Evolutionary conservation across 2,113 vertebrate genomes (phyloP), one percentile per base, ranked within the genome.

Genomic region (Eulacestoma nigropectus): DNA sequence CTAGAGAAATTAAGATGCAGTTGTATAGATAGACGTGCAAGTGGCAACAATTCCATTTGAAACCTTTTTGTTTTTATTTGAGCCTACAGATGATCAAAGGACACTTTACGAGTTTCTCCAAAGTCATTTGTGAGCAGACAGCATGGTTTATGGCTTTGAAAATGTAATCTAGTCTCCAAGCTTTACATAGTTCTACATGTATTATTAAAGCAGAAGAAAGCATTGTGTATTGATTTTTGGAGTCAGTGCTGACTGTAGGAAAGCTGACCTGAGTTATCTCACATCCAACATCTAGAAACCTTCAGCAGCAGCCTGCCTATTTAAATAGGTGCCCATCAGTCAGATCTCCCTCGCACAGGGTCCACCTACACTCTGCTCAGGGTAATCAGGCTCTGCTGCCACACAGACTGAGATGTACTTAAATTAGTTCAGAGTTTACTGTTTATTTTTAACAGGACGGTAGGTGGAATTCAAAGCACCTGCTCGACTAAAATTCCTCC

Each of bases 1-100:
- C 64, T 62, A 64, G 52, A 90, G 86, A 59, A 89, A 68, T 84
- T 55, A 91, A 87, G 76, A 91, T 90, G 72, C 56, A 70, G 42
- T 77, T 84, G 55, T 60, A 64, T 84, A 74, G 80, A 73, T 22
- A 97, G 91, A 87, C 29, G 4, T 33, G 76, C 60, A 86, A 91
- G 87, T 77, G 68, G 76, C 73, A 95, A 42, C 50, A 75, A 62
- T 88, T 95, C 69, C 39, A n/a, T 84, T 89, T 93, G 90, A 95
- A 94, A 81, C 49, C 44, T 94, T 86, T 90, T 92, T 92, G 77
- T 70, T 92, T 94, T 91, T 16, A 78, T 90, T 84, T 89, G 77
- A 95, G 70, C 64, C 77, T 85, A 37, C 68, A 68, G 69, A 75
- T 93, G 65, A 96, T 92, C 89, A 88, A 95, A 93, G 82, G 46